Conservation (phyloP, 2,797 vertebrate species). For the Kryptolebias ocellatus region DNA sequence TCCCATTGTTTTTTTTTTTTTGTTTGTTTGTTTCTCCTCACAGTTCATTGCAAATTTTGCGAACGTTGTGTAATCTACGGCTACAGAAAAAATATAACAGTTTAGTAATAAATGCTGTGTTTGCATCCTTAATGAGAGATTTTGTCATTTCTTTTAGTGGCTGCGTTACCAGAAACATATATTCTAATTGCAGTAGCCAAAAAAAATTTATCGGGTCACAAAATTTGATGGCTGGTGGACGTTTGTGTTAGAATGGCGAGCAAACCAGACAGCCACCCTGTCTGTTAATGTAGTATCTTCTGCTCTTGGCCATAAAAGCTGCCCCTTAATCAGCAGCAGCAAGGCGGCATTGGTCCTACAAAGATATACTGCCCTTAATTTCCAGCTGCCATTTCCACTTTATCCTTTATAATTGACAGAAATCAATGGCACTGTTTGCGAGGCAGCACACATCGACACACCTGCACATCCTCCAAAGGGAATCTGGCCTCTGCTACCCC, state of each 20-base stretch:
- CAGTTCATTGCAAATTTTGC: too few relatives aligned
- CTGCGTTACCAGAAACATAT: too few relatives aligned
- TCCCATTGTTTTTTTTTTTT: too few relatives aligned
- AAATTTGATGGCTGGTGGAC: background rate
- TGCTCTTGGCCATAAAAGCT: slow-evolving; percentile 39
- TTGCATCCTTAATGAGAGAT: too few relatives aligned
- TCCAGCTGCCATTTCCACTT: slow-evolving; percentile 63
- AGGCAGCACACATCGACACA: slow-evolving; percentile 40
- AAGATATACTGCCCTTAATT: slow-evolving; percentile 60
- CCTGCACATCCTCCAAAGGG: slow-evolving; percentile 35
- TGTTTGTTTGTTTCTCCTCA: too few relatives aligned
- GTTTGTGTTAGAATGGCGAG: slow-evolving; percentile 1
- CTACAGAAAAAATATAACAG: too few relatives aligned
- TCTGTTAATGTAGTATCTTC: too few relatives aligned
- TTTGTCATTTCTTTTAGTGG: too few relatives aligned
- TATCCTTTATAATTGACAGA: slow-evolving; percentile 62
- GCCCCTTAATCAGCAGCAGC: slow-evolving; percentile 31
- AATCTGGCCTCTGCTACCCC: slow-evolving; percentile 12
- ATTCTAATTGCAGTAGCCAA: background rate
- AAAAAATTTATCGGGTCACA: background rate
- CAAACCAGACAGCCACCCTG: slow-evolving; percentile 45
- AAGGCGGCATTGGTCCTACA: slow-evolving; percentile 35
- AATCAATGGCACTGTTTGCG: slow-evolving; percentile 67
- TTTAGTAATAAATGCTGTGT: too few relatives aligned
- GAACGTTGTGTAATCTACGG: too few relatives aligned